These are phyloP conservation scores for Meloidogyne floridensis DNA, from an alignment of 1,140 invertebrate genomes.

Conservation along the genomic window DNA sequence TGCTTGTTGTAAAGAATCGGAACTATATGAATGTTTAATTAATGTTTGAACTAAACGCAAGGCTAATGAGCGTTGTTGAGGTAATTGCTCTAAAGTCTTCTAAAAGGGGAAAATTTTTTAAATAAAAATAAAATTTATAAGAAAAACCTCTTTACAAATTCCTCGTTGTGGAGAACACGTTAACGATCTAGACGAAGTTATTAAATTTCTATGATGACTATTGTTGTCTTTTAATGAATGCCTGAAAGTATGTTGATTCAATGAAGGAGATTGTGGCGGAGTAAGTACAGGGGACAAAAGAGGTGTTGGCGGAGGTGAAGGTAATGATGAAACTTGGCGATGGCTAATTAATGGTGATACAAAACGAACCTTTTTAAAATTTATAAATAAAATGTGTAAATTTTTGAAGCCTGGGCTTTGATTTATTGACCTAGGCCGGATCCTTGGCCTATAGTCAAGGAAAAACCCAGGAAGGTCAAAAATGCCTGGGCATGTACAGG, in stretches of 20 bases:
- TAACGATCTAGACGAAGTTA: neutral
- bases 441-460: too few relatives aligned
- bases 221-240: neutral
- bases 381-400: too few relatives aligned
- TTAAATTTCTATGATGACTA: neutral
- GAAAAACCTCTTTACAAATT: neutral
- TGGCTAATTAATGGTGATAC: conserved; percentile 19
- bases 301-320: conserved; percentile 10
- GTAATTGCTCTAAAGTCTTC: neutral
- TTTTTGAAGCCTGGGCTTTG: too few relatives aligned
- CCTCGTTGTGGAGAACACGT: neutral
- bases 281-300: neutral
- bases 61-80: conserved; percentile 3
- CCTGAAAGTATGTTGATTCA: neutral
- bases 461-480: too few relatives aligned
- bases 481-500: too few relatives aligned
- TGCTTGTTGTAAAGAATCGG: conserved; percentile 20
- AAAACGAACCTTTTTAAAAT: conserved; percentile 10
- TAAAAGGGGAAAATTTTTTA: neutral
- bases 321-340: neutral
- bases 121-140: neutral
- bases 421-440: too few relatives aligned
- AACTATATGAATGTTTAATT: conserved; percentile 11
- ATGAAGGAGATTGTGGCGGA: conserved; percentile 2
- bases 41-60: conserved; percentile 1